Percentiles rank a stretch among this genome's conserved stretches.
These are phyloP conservation scores for Zelleria hepariella DNA, from an alignment of 2,888 invertebrate genomes.

Conservation along the genomic window DNA sequence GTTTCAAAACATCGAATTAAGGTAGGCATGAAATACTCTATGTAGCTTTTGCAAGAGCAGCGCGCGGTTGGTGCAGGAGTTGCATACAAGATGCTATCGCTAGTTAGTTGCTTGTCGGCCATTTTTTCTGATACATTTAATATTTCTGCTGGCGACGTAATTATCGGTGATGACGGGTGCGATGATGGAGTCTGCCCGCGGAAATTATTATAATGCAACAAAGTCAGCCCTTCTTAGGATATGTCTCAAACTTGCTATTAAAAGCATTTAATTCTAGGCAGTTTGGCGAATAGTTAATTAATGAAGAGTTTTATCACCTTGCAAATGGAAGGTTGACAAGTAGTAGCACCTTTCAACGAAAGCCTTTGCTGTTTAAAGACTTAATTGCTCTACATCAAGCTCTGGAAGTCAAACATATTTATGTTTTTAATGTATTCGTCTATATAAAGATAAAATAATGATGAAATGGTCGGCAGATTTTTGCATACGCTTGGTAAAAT, in stretches of 20 bases:
- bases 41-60: neutral
- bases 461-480: neutral
- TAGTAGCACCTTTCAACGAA: neutral
- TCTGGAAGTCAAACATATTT: neutral
- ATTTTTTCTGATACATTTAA: constrained; percentile 3
- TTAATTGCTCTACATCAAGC: neutral
- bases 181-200: constrained; percentile 10
- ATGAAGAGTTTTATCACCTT: neutral
- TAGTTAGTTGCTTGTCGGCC: neutral
- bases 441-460: neutral
- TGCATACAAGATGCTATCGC: constrained; percentile 4
- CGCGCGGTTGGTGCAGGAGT: neutral
- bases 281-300: neutral
- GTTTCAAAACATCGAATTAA: neutral
- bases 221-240: neutral
- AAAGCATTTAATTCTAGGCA: neutral
- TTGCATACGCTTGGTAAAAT: neutral
- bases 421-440: neutral
- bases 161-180: constrained; percentile 13
- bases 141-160: constrained; percentile 8
- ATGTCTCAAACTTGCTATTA: neutral
- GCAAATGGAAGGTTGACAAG: neutral
- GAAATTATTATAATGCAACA: constrained; percentile 10
- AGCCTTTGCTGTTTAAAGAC: neutral
- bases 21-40: neutral